Evolutionary conservation across 2,888 invertebrate species (phyloP), one percentile per base, ranked within the genome.

Genomic region (Shargacucullia verbasci): DNA sequence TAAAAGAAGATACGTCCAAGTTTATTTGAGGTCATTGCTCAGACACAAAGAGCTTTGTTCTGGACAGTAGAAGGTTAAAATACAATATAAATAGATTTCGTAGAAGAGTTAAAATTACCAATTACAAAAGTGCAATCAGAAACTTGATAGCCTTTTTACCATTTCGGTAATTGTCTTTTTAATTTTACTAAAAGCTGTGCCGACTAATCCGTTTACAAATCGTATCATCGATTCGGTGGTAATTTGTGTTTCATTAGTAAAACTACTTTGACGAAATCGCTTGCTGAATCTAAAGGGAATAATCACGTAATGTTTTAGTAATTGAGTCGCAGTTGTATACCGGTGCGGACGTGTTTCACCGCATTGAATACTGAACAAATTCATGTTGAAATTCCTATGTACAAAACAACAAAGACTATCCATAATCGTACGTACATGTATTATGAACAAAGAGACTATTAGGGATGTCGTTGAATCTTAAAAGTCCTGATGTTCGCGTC

Each of bases 11-110:
- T 45, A 58, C 37, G 33, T 7, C 38, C 13, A 48, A 68, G 25
- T 59, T 55, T 11, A 64, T 59, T 37, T 6, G 37, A 63, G 59
- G 54, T 54, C 41, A 55, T 47, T 47, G 33, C 27, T 64, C 53
- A 50, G 33, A 49, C 57, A 46, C 35, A 43, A 34, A 39, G 44
- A 40, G 15, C 15, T n/a, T 20, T 11, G 12, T 33, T 52, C 4
- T n/a, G 15, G 11, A 15, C 9, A 13, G 33, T 39, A 39, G 45
- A 54, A 33, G 31, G 2, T 52, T 44, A 11, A 12, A 11, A 33
- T 14, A 25, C 13, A 48, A 48, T 27, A 40, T 27, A 37, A 45
- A 31, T 52, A 10, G 8, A 14, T 38, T 31, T 3, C 11, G 10
- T 55, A 27, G 8, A 10, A 52, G 1, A 48, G 7, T 2, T 41